phyloP scores from a whole-genome alignment of 2,888 invertebrate genomes.

The Epirrhoe tristata region DNA sequence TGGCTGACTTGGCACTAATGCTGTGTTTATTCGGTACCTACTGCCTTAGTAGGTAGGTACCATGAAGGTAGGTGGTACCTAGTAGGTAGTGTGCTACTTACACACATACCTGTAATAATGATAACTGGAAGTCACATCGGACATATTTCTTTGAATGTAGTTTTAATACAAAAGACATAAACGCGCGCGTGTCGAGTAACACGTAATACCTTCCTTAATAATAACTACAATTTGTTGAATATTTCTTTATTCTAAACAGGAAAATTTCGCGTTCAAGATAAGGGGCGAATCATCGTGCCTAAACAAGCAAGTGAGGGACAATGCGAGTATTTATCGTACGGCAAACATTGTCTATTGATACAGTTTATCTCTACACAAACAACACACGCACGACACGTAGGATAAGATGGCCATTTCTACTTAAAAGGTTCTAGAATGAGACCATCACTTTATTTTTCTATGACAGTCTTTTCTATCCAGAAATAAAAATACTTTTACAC shows the following conservation, averaged over 20 bases:
- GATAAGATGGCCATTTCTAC: conserved; percentile 31
- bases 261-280: conserved; percentile 56
- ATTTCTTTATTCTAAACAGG: conserved; percentile 17
- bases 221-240: not conserved
- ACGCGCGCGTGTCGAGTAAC: conserved; percentile 3
- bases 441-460: not conserved
- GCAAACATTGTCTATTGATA: conserved; percentile 76
- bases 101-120: no score
- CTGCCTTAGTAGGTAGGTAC: no score
- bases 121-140: no score
- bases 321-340: conserved; percentile 70
- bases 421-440: conserved; percentile 16
- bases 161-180: conserved; percentile 19
- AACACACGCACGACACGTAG: conserved; percentile 48
- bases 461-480: not conserved
- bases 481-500: no score
- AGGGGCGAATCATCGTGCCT: conserved; percentile 68
- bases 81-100: no score
- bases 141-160: not conserved
- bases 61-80: no score
- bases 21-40: no score
- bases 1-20: no score
- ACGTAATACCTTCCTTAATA: not conserved
- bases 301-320: conserved; percentile 71
- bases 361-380: conserved; percentile 75